Evolutionary conservation across 2,888 invertebrate genomes (phyloP).

Genomic region (Drosophila cognata): DNA sequence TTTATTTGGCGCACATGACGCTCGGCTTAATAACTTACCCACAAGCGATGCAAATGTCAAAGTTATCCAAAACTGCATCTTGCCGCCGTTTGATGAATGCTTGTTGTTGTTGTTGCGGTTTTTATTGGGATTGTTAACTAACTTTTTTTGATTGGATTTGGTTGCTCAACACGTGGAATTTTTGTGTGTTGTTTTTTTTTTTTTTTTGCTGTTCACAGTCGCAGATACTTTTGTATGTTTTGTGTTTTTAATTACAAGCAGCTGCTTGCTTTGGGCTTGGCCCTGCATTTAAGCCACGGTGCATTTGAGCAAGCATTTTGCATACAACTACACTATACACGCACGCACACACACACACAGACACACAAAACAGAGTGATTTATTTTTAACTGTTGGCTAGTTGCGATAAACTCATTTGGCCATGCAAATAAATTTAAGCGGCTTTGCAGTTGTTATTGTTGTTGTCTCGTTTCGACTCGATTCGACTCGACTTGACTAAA

Average conservation of each 20-base stretch:
- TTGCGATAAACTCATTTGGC: constrained; percentile 17
- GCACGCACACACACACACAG: constrained; percentile 2
- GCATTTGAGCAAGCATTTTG: constrained; percentile 47
- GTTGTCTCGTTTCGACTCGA: constrained; percentile 23
- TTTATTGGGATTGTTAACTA: constrained; percentile 12
- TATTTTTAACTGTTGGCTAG: constrained; percentile 30
- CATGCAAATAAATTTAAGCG: constrained; percentile 15
- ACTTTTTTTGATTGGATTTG: constrained; percentile 22
- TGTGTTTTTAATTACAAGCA: constrained; percentile 60
- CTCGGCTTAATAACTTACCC: constrained; percentile 70
- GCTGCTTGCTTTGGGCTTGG: constrained; percentile 64
- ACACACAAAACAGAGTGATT: constrained; percentile 2
- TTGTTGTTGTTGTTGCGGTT: constrained; percentile 14
- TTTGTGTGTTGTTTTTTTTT: constrained; percentile 1
- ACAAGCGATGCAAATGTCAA: constrained; percentile 76
- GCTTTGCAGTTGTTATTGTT: constrained; percentile 20
- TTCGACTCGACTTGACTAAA: constrained; percentile 4
- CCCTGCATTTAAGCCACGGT: constrained; percentile 42
- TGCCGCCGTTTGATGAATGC: constrained; percentile 48
- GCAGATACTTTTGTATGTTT: constrained; percentile 48
- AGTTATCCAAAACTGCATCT: constrained; percentile 79
- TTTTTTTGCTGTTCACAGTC: constrained; percentile 48
- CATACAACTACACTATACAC: constrained; percentile 27
- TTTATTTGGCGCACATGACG: constrained; percentile 44
- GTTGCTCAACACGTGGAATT: constrained; percentile 48